Evolutionary conservation across 2,113 vertebrate genomes (phyloP).

Genomic region (Anseranas semipalmata): DNA sequence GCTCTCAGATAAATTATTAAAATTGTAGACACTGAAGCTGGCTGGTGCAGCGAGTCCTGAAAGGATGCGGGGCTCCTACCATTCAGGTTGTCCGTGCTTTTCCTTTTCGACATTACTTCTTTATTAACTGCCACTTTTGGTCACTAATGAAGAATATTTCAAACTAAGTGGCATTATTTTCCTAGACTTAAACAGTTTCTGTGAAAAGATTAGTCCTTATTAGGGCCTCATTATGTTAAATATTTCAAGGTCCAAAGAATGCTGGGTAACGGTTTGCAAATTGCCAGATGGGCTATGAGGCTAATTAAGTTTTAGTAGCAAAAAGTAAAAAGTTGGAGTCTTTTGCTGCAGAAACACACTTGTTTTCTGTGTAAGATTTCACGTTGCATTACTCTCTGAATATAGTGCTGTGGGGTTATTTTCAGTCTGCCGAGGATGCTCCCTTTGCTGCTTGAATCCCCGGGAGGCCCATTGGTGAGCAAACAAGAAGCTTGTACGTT

Average conservation of each 20-base stretch:
- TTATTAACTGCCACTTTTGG: not conserved
- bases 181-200: not conserved
- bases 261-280: not conserved
- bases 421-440: not conserved
- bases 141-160: not conserved
- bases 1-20: conserved; percentile 17
- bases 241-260: not conserved
- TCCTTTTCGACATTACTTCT: not conserved
- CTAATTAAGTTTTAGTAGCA: conserved; percentile 46
- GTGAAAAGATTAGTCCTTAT: not conserved
- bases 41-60: not conserved
- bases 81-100: not conserved
- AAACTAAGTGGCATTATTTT: not conserved
- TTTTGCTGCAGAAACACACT: not conserved
- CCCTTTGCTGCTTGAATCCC: not conserved
- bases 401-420: not conserved
- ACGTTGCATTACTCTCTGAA: fast-evolving
- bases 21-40: not conserved
- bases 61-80: not conserved
- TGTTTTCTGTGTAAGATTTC: not conserved
- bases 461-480: not conserved
- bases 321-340: not conserved
- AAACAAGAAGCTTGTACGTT: fast-evolving
- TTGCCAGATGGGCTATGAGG: conserved; percentile 21
- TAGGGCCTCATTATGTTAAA: not conserved